Evolutionary conservation across 1,140 invertebrate genomes (phyloP), one percentile per base, ranked within the genome.

Genomic region (Apolygus lucorum): DNA sequence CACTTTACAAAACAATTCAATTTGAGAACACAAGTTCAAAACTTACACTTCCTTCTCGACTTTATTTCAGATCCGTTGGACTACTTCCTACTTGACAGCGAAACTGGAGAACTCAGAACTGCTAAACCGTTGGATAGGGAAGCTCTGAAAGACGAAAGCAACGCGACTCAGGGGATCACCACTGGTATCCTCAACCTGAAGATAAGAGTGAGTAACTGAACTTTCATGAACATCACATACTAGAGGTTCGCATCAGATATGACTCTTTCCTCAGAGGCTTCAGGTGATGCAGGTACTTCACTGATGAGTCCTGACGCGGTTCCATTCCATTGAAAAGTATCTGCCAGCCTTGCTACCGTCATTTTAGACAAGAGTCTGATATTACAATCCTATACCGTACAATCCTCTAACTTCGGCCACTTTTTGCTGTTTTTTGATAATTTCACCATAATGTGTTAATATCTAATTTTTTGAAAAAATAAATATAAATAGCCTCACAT

Each of bases 111-210:
- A 77, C 76, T 95, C 49, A 84, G 85, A 72, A 93, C 91, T 0
- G 91, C 90, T 0, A 89, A 89, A 74, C 91, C 90, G 0, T 76
- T 95, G 59, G 91, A 95, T 78, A 85, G 90, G 72, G 92, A 95
- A 79, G 86, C 90, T 13, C 77, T 94, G 26, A 83, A 85, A 17
- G 88, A 91, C 76, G 54, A 59, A 11, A 22, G 4, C 4, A 59
- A 59, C 54, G 22, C 54, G 22, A 59, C 54, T 17, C 54, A 59
- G 22, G 54, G 54, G 22, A 59, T 59, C 11, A 86, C 88, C 1
- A 89, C 88, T 0, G 91, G 91, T 2, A 86, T 91, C 13, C 82
- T 95, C 17, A 88, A 85, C 17, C 78, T 95, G 21, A 84, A 82
- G 17, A 84, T 92, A 66, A 83, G 84, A 71, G 86, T 86, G 78